Evolutionary conservation across 2,113 vertebrate genomes (phyloP), one percentile per base, ranked within the genome.

Genomic region (Nesospiza acunhae): DNA sequence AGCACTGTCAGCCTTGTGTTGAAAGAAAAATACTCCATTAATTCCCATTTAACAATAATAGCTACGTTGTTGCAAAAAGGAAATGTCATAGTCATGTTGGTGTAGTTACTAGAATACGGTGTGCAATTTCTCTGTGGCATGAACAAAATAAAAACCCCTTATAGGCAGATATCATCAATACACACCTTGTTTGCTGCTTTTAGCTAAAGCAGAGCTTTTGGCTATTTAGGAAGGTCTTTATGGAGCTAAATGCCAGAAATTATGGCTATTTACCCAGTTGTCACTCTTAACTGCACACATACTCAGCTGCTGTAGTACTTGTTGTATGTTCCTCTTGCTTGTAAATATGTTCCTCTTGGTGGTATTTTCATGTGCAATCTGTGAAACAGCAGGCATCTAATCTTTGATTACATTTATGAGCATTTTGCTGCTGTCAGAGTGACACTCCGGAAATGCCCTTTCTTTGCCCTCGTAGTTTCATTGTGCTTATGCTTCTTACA

Each of bases 191-290:
- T 62, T 94, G 55, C 63, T 63, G 21, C 11, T 88, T 76, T 81
- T 30, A 62, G 66, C 39, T 46, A 49, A 62, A 88, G 22, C 0
- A 1, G 35, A 67, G 37, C 37, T 59, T 28, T 55, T 90, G 84
- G 56, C 74, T 95, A 47, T 94, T 97, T 96, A 93, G 31, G 50
- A 90, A 75, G 28, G 27, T 89, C 46, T 77, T 93, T 87, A 82
- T 63, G 60, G 46, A 89, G 22, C 26, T 55, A 93, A 95, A 96
- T 96, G 96, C 86, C 91, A 80, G 73, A 94, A 44, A 59, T 78
- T 59, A 81, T 30, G 74, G n/a, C 75, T 85, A 49, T 84, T 89
- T 96, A 94, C 67, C 27, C 41, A 24, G 2, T 21, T 83, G 67
- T 95, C 28, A 52, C 64, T 88, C n/a, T 60, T 55, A 59, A 64